Evolutionary conservation across 2,888 invertebrate genomes (phyloP).

Genomic region (Ornithoptera alexandrae): DNA sequence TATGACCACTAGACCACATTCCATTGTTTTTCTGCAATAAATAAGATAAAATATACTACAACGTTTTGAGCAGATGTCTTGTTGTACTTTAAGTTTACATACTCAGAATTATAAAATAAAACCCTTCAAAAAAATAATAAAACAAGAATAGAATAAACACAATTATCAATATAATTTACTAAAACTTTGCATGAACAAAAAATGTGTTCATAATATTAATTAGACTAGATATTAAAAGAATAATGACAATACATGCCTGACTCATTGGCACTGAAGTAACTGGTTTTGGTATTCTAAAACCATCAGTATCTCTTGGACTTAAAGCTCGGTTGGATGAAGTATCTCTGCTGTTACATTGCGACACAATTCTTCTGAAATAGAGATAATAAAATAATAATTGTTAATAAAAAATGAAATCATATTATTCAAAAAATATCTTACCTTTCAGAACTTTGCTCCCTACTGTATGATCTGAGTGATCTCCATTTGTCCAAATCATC

Average conservation of each 20-base stretch:
- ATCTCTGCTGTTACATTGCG: conserved; percentile 73
- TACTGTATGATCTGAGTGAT: conserved; percentile 70
- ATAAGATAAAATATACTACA: background rate
- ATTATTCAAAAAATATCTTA: conserved; percentile 35
- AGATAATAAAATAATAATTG: background rate
- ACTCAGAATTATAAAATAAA: no score
- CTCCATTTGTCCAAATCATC: conserved; percentile 75
- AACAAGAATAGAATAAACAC: no score
- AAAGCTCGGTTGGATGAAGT: conserved; percentile 61
- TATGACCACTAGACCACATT: conserved; percentile 54
- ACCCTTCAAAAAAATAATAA: no score
- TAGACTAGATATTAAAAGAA: background rate
- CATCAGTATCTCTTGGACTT: conserved; percentile 70
- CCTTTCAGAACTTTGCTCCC: conserved; percentile 77
- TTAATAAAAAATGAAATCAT: background rate
- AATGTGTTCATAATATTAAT: background rate
- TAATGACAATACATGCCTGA: conserved; percentile 50
- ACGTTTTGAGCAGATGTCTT: background rate
- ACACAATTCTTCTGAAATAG: conserved; percentile 65
- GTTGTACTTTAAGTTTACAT: no score
- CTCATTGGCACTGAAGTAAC: conserved; percentile 53
- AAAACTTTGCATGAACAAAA: no score
- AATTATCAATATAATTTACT: no score
- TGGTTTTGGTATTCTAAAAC: conserved; percentile 68
- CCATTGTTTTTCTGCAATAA: conserved; percentile 53